These are phyloP conservation scores for Crioceris asparagi DNA, from an alignment of 2,888 invertebrate genomes.

Conservation along the genomic window DNA sequence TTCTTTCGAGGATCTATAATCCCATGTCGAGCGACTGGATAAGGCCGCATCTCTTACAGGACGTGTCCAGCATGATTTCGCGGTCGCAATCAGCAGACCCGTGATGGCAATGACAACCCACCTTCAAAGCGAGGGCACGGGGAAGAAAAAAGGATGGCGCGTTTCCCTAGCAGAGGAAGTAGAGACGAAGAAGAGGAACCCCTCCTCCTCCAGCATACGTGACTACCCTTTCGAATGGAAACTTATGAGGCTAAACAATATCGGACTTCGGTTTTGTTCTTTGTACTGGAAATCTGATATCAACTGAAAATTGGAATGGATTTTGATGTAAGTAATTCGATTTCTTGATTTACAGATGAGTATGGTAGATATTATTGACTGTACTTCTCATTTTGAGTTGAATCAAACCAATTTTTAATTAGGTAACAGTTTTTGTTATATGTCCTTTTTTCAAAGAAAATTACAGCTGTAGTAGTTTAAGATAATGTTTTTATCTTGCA, in stretches of 20 bases:
- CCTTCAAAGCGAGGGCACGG: no score
- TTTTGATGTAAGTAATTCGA: no score
- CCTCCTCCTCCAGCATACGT: not conserved
- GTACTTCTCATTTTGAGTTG: not conserved
- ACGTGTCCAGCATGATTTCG: constrained; percentile 37
- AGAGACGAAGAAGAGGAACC: no score
- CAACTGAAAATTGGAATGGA: no score
- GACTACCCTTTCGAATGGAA: not conserved
- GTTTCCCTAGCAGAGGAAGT: no score
- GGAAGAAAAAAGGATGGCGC: no score
- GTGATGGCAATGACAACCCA: constrained; percentile 37
- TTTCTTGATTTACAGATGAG: not conserved
- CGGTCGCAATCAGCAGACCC: constrained; percentile 34
- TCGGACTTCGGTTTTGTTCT: not conserved
- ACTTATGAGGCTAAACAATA: not conserved
- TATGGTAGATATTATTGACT: not conserved
- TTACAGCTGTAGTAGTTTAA: no score
- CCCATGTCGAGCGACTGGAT: no score
- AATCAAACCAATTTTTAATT: not conserved
- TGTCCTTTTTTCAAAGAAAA: no score
- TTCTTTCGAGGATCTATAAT: no score
- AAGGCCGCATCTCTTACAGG: no score
- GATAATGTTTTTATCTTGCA: no score
- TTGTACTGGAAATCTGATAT: not conserved
- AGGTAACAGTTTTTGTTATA: not conserved